A percentile compares a stretch with the other conserved stretches of the same genome.
Conservation (phyloP, 2,113 vertebrate species). For the Corapipo altera region DNA sequence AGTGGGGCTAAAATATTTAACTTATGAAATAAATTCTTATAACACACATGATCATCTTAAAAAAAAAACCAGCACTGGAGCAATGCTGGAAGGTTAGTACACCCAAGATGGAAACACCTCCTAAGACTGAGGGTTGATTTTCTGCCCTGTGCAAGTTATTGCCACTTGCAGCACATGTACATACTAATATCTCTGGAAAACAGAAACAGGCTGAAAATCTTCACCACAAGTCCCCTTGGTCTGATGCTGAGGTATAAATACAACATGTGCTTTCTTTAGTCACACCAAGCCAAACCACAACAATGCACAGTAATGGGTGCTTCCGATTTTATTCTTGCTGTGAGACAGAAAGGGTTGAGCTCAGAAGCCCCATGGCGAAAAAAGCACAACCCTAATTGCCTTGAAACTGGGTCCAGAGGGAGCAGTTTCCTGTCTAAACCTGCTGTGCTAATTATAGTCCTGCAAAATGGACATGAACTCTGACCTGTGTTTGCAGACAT, state of each 20-base stretch:
- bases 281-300: not conserved
- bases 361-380: not conserved
- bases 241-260: not conserved
- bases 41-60: not conserved
- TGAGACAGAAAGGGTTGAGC: not conserved
- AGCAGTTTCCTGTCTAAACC: constrained; percentile 2
- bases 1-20: not conserved
- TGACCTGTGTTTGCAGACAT: not conserved
- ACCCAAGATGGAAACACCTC: not conserved
- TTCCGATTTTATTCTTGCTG: not conserved
- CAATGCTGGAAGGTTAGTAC: not conserved
- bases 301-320: not conserved
- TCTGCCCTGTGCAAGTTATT: not conserved
- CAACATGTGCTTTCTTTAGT: not conserved
- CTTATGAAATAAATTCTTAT: not conserved
- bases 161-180: not conserved
- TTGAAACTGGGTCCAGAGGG: not conserved
- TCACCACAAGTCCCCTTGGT: not conserved
- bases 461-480: not conserved
- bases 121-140: not conserved
- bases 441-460: constrained; percentile 8
- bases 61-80: not conserved
- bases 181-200: not conserved
- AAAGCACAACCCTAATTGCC: not conserved
- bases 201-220: not conserved